These are phyloP conservation scores for Coregonus clupeaformis DNA, from an alignment of 2,113 vertebrate genomes.

Conservation along the genomic window DNA sequence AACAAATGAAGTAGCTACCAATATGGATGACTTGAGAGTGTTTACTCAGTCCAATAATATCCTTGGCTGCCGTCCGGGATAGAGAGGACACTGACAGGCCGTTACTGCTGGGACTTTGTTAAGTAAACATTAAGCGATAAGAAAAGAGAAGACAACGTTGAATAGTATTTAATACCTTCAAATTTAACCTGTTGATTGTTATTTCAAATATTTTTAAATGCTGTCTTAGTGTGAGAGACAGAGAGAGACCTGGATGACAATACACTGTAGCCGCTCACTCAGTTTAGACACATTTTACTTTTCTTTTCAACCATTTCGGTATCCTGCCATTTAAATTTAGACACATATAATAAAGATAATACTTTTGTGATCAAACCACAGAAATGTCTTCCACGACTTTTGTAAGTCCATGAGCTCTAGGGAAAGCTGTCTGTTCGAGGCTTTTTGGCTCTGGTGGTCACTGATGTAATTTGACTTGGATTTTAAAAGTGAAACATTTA, in stretches of 20 bases:
- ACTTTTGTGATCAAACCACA: slow-evolving; percentile 47
- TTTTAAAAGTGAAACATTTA: slow-evolving; percentile 52
- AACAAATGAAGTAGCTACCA: slow-evolving; percentile 41
- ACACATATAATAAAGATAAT: slow-evolving; percentile 16
- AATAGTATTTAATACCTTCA: slow-evolving; percentile 65
- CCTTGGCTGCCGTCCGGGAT: slow-evolving; percentile 18
- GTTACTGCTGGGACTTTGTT: slow-evolving; percentile 58
- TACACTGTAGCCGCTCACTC: slow-evolving; percentile 66
- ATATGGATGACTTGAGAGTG: slow-evolving; percentile 62
- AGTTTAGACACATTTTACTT: slow-evolving; percentile 44
- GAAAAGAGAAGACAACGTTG: slow-evolving; percentile 41
- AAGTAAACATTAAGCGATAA: slow-evolving; percentile 46
- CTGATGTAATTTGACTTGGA: slow-evolving; percentile 45
- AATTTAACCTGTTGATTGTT: slow-evolving; percentile 67
- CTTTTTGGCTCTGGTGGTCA: slow-evolving; percentile 31
- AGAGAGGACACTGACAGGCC: slow-evolving; percentile 36
- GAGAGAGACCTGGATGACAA: slow-evolving; percentile 52
- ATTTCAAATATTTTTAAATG: slow-evolving; percentile 59
- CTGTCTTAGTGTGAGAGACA: slow-evolving; percentile 58
- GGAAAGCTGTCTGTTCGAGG: slow-evolving; percentile 27
- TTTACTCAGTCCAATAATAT: slow-evolving; percentile 72
- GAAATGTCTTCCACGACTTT: slow-evolving; percentile 61
- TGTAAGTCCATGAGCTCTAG: slow-evolving; percentile 47
- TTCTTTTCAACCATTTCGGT: slow-evolving; percentile 37
- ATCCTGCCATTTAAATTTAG: slow-evolving; percentile 37